Conservation (phyloP, 2,888 invertebrate genomes). For the Rutpela maculata region DNA sequence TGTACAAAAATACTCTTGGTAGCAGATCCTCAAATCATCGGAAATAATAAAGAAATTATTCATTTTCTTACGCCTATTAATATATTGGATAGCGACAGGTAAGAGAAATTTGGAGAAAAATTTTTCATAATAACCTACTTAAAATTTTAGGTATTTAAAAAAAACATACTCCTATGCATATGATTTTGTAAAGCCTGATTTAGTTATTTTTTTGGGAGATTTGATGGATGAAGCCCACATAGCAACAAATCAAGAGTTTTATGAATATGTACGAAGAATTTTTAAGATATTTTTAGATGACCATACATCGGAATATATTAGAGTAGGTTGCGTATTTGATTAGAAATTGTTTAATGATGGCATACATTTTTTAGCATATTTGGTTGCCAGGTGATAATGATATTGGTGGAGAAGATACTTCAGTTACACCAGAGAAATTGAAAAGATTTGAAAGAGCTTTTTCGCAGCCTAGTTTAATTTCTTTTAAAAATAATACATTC, state of each 20-base stretch:
- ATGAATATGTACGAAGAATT: conserved; percentile 85
- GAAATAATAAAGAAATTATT: conserved; percentile 83
- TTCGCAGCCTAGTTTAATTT: conserved; percentile 80
- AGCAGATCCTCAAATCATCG: conserved; percentile 95
- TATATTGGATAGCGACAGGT: conserved; percentile 94
- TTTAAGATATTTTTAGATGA: conserved; percentile 78
- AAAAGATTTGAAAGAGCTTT: conserved; percentile 85
- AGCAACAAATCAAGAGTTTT: conserved; percentile 82
- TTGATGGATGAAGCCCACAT: conserved; percentile 95
- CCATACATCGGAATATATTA: conserved; percentile 62
- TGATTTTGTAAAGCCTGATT: conserved; percentile 85
- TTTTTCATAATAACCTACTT: background rate
- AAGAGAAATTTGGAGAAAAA: conserved; percentile 57
- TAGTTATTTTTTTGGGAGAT: conserved; percentile 94
- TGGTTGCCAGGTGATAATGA: conserved; percentile 98
- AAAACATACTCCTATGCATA: conserved; percentile 86
- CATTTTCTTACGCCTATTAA: conserved; percentile 82
- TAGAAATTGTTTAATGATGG: background rate
- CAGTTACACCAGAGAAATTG: conserved; percentile 82
- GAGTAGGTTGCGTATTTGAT: conserved; percentile 62
- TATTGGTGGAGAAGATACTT: conserved; percentile 92
- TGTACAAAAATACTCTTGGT: conserved; percentile 75
- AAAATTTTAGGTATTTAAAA: conserved; percentile 82
- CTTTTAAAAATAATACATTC: conserved; percentile 80
- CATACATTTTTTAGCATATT: conserved; percentile 78